Evolutionary conservation across 1,140 invertebrate species (phyloP).

Genomic region (Solen grandis): DNA sequence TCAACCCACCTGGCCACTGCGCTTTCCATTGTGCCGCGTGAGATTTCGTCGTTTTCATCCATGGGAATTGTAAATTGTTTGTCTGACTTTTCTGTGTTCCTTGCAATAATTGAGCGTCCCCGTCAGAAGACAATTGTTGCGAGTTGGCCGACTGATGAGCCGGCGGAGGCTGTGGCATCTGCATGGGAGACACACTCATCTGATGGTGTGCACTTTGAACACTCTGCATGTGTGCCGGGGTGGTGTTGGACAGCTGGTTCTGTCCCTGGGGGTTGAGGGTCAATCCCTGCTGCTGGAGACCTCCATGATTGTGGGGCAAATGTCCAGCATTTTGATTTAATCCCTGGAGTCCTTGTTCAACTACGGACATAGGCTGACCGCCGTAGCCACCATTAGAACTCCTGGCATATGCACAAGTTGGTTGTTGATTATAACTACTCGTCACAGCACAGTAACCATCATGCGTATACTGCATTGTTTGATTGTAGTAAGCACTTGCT

Average conservation of each 20-base stretch:
- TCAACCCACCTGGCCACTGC: constrained; percentile 77
- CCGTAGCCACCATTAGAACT: constrained; percentile 66
- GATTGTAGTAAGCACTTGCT: constrained; percentile 64
- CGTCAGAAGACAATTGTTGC: constrained; percentile 34
- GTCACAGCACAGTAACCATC: constrained; percentile 44
- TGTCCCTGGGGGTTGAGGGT: no score
- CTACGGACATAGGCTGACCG: constrained; percentile 76
- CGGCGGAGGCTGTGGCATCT: constrained; percentile 62
- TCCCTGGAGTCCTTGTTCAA: constrained; percentile 67
- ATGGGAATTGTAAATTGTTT: constrained; percentile 76
- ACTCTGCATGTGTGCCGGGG: constrained; percentile 69
- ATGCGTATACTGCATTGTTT: constrained; percentile 57
- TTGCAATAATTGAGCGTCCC: constrained; percentile 34
- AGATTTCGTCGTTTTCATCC: constrained; percentile 81
- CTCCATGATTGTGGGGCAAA: constrained; percentile 16
- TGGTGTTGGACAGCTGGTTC: constrained; percentile 64
- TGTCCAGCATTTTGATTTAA: constrained; percentile 6
- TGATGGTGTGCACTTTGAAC: constrained; percentile 56
- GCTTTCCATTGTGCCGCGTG: constrained; percentile 81
- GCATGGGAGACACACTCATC: constrained; percentile 38
- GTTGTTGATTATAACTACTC: constrained; percentile 39
- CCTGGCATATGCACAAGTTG: constrained; percentile 63
- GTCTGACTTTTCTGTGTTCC: constrained; percentile 55
- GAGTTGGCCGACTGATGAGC: constrained; percentile 64
- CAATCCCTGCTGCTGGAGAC: constrained; percentile 47